Conservation (phyloP, 1,140 invertebrate species). For the Trichoplusia ni region DNA sequence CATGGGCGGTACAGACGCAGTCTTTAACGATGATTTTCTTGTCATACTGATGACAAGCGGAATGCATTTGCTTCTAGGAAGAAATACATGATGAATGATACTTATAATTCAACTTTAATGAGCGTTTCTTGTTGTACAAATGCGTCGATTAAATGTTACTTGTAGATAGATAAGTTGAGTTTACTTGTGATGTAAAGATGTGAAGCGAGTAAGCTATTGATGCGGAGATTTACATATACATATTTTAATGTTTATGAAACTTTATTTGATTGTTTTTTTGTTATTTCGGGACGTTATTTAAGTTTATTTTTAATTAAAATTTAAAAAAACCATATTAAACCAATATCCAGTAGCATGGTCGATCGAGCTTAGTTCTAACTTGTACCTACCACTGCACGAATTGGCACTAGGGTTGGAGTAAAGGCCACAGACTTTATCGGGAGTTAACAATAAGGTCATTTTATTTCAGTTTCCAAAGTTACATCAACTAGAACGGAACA, state of each 20-base stretch:
- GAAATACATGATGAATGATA: constrained; percentile 55
- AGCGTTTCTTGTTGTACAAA: constrained; percentile 51
- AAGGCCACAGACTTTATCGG: too few relatives aligned
- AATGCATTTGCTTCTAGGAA: constrained; percentile 57
- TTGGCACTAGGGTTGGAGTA: too few relatives aligned
- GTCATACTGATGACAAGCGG: constrained; percentile 61
- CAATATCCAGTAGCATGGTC: too few relatives aligned
- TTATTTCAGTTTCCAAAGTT: too few relatives aligned
- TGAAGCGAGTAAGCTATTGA: neutral
- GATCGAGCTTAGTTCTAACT: too few relatives aligned
- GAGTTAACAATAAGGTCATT: too few relatives aligned
- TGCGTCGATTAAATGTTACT: constrained; percentile 16
- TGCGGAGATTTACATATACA: neutral
- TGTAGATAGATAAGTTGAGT: neutral
- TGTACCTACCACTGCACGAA: too few relatives aligned
- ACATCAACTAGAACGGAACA: too few relatives aligned
- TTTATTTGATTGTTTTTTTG: too few relatives aligned
- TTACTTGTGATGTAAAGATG: constrained; percentile 1
- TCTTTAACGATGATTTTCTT: constrained; percentile 57
- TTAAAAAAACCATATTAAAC: too few relatives aligned
- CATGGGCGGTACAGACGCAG: constrained; percentile 51
- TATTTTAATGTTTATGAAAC: neutral
- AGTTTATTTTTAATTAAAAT: too few relatives aligned
- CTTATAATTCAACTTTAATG: constrained; percentile 58
- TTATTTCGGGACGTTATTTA: too few relatives aligned